Percentiles rank a stretch among this genome's conserved stretches.
These are phyloP conservation scores for Alloscopus bannaensis DNA, from an alignment of 2,888 invertebrate genomes.

Conservation along the genomic window DNA sequence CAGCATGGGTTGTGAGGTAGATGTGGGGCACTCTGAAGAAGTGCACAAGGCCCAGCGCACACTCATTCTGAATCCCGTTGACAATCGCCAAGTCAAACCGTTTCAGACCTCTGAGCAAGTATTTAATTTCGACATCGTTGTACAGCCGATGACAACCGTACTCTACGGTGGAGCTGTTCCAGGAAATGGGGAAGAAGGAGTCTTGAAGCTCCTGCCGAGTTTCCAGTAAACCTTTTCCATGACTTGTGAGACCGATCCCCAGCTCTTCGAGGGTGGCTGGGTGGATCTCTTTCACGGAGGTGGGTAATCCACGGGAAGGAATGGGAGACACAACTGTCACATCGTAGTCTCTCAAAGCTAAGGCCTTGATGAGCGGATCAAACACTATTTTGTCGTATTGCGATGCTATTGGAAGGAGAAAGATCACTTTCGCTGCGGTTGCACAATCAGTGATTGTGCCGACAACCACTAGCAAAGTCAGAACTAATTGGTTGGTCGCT, in stretches of 20 bases:
- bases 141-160: slow-evolving; percentile 59
- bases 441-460: background rate
- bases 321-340: slow-evolving; percentile 78
- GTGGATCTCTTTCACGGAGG: slow-evolving; percentile 73
- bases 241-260: slow-evolving; percentile 10
- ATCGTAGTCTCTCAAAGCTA: slow-evolving; percentile 78
- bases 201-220: slow-evolving; percentile 18
- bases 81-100: slow-evolving; percentile 73
- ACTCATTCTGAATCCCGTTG: slow-evolving; percentile 77
- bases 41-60: slow-evolving; percentile 72
- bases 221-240: slow-evolving; percentile 32
- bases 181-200: slow-evolving; percentile 21
- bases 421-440: slow-evolving; percentile 56
- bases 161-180: slow-evolving; percentile 47
- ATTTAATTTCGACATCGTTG: slow-evolving; percentile 55
- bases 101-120: slow-evolving; percentile 47
- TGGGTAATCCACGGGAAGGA: slow-evolving; percentile 75
- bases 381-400: slow-evolving; percentile 64
- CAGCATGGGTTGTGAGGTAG: slow-evolving; percentile 42
- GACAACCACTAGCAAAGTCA: slow-evolving; percentile 18
- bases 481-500: slow-evolving; percentile 22
- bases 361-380: slow-evolving; percentile 76
- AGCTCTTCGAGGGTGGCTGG: slow-evolving; percentile 42
- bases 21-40: slow-evolving; percentile 57
- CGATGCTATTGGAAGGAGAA: slow-evolving; percentile 67